phyloP scores from a whole-genome alignment of 2,888 invertebrate genomes.

The Papilio demoleus region DNA sequence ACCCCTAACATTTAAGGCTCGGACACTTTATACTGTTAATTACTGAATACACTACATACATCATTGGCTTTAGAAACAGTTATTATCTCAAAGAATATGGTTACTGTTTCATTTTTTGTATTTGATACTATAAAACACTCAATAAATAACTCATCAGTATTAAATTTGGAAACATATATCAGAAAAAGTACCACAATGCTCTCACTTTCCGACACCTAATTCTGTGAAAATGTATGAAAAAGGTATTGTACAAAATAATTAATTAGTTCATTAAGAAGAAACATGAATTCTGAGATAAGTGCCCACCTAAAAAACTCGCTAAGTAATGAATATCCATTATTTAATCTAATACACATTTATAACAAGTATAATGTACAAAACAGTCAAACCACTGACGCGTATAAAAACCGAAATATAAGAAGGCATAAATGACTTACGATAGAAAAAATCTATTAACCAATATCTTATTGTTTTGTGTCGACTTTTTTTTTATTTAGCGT shows the following conservation, averaged over 20 bases:
- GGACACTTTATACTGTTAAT: neutral
- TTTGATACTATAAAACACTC: too few species aligned
- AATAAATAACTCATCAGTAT: too few species aligned
- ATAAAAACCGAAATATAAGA: conserved; percentile 6
- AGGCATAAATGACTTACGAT: conserved; percentile 6
- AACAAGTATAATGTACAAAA: conserved; percentile 6
- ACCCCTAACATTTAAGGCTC: neutral
- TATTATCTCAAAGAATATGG: too few species aligned
- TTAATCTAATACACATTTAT: conserved; percentile 30
- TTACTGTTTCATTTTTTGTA: too few species aligned
- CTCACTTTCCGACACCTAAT: neutral
- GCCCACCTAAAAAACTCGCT: conserved; percentile 29
- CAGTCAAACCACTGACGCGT: neutral
- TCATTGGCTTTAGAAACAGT: neutral
- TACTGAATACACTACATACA: neutral
- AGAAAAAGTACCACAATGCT: too few species aligned
- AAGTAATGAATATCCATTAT: conserved; percentile 32
- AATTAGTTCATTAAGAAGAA: conserved; percentile 30
- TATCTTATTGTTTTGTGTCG: neutral
- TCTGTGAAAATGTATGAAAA: neutral
- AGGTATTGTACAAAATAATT: conserved; percentile 7
- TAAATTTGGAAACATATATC: too few species aligned
- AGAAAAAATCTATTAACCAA: neutral
- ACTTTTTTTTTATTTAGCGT: neutral
- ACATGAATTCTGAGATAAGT: conserved; percentile 40